A percentile compares a stretch with the other conserved stretches of the same genome.
phyloP scores from a whole-genome alignment of 2,888 invertebrate genomes.

The Candidula unifasciata region DNA sequence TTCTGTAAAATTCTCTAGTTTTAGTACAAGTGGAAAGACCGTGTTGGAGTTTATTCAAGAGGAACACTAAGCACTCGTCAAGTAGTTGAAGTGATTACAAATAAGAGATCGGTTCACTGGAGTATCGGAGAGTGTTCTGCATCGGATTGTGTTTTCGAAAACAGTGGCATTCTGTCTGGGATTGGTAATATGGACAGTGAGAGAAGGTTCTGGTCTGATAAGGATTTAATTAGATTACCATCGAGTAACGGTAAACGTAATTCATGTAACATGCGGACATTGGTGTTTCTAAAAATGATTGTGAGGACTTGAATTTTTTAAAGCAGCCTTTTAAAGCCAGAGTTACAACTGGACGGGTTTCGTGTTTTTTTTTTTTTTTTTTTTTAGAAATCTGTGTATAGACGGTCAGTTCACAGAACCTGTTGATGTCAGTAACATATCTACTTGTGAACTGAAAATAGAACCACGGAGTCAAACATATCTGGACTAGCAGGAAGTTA shows the following conservation, averaged over 20 bases:
- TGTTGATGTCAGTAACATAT: too few species aligned
- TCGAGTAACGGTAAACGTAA: constrained; percentile 1
- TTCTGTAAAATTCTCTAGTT: not conserved
- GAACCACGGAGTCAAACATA: too few species aligned
- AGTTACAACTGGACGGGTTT: too few species aligned
- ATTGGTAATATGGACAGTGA: not conserved
- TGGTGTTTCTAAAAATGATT: too few species aligned
- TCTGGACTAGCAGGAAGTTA: too few species aligned
- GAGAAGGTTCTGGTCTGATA: not conserved
- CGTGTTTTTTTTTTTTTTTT: too few species aligned
- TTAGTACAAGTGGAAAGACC: constrained; percentile 19
- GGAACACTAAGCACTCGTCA: not conserved
- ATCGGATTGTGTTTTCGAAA: not conserved
- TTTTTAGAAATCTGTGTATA: too few species aligned
- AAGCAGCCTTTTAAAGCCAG: too few species aligned
- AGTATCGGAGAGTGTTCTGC: not conserved
- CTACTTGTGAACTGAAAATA: too few species aligned
- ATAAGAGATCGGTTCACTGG: not conserved
- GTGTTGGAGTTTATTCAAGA: too few species aligned
- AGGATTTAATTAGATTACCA: not conserved
- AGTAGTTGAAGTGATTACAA: not conserved
- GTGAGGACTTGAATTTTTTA: too few species aligned
- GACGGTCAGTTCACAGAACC: too few species aligned
- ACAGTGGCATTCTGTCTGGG: not conserved
- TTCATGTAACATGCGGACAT: constrained; percentile 11